A percentile compares a stretch with the other conserved stretches of the same genome.
phyloP scores from a whole-genome alignment of 2,797 vertebrate species.

The Eidolon dupreanum region DNA sequence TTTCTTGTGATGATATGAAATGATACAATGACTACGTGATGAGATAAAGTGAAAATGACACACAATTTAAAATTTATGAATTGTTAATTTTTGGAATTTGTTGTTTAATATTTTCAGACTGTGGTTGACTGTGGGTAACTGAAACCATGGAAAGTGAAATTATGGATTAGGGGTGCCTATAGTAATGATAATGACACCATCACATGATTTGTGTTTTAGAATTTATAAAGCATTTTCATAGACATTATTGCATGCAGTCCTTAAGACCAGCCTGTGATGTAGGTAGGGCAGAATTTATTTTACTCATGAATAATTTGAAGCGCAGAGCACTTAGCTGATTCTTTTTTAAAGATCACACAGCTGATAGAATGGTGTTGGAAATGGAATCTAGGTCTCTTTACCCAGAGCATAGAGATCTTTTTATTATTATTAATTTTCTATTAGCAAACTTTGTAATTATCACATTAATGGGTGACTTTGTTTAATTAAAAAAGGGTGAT shows the following conservation, averaged over 20 bases:
- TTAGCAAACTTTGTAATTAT: constrained; percentile 16
- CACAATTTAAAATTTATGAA: background rate
- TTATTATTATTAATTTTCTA: background rate
- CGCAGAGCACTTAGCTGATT: constrained; percentile 9
- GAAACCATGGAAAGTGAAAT: background rate
- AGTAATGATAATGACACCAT: background rate
- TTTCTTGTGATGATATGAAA: background rate
- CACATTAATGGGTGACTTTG: background rate
- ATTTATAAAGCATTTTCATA: constrained; percentile 12
- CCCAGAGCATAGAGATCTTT: background rate
- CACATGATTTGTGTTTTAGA: constrained; percentile 36
- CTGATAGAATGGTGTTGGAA: background rate
- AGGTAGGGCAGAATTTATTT: background rate
- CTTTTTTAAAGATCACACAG: background rate
- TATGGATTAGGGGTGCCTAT: background rate
- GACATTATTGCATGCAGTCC: background rate
- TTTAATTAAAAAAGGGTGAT: background rate
- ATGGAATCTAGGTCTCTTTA: background rate
- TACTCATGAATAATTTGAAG: constrained; percentile 7
- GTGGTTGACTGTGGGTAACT: background rate
- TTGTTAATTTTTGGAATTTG: background rate
- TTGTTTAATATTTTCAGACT: background rate
- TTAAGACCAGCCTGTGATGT: background rate
- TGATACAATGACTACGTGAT: background rate
- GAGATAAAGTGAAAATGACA: background rate